Base-by-base conservation (phyloP, 2,888 invertebrate genomes). In the Yponomeuta sedellus region DNA sequence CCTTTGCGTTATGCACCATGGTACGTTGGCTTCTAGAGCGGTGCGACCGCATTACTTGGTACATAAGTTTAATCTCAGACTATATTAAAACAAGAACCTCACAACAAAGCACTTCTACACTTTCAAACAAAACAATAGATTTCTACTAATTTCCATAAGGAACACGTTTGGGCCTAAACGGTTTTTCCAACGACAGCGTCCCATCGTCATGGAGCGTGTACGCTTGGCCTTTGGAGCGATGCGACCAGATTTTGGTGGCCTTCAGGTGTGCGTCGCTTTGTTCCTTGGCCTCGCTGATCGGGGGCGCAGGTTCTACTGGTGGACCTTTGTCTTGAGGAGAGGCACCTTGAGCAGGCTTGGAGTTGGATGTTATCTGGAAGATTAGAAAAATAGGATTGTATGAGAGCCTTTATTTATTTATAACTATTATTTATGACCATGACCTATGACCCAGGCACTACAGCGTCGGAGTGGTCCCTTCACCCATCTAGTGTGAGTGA, bases 201-300 rank as follows among this genome's bases (percentile, higher is more conserved):
- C 91, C 91, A 69, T 92, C 91, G 10, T 83, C 77, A 65, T 91
- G 86, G 11, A 92, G 69, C 0, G 84, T 86, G 66, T 90, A 92
- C 0, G 91, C 90, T 0, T 83, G 82, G 10, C 90, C 91, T 61
- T 78, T 81, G 0, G 91, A 91, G 52, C 72, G 81, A 67, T 90
- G 87, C 1, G 88, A 85, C 88, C 91, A 90, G 59, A 91, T 89
- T 70, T 81, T 85, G 6, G 74, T 77, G 3, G 89, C 90, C 69
- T 89, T 90, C 1, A 89, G 78, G 68, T 90, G 87, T 0, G 90
- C 88, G 66, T 91, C 91, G 65, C 88, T 88, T 67, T 88, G 86
- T 5, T 82, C 80, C 10, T 72, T 75, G 0, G 82, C 87, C 1
- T 74, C 78, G 20, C 83, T 80, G 1, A 69, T 66, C 0, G 83